A percentile compares a stretch with the other conserved stretches of the same genome.
Evolutionary conservation across 2,113 vertebrate genomes (phyloP).

Genomic region (Hemiscyllium ocellatum): DNA sequence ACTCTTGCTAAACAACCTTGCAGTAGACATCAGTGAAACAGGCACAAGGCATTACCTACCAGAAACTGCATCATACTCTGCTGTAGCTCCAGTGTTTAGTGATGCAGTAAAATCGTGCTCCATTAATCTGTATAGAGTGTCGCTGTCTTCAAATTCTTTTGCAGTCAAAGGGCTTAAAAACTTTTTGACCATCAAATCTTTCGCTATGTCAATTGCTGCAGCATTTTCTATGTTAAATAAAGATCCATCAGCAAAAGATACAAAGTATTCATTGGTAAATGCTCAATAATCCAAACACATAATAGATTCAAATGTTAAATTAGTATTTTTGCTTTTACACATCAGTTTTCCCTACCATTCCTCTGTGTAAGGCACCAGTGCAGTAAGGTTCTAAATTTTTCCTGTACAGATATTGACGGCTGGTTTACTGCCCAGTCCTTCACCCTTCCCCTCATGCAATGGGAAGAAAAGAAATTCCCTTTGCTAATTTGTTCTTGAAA

Average conservation of each 20-base stretch:
- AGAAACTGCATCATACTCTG: slow-evolving; percentile 44
- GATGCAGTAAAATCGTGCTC: slow-evolving; percentile 53
- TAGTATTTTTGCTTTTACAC: not conserved
- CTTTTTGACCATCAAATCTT: slow-evolving; percentile 53
- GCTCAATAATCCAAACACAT: not conserved
- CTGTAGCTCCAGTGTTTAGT: slow-evolving; percentile 55
- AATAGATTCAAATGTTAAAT: not conserved
- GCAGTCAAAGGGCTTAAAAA: slow-evolving; percentile 51
- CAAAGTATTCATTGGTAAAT: not conserved
- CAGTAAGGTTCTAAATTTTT: not conserved
- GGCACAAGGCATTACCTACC: slow-evolving; percentile 49
- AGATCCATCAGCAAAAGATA: not conserved
- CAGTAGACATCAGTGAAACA: not conserved
- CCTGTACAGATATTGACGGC: not conserved
- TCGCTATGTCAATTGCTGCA: slow-evolving; percentile 45
- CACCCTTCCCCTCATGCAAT: not conserved
- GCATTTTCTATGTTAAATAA: slow-evolving; percentile 43
- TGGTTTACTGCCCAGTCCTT: not conserved
- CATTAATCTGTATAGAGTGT: slow-evolving; percentile 54
- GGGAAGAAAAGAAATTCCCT: not conserved
- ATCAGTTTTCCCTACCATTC: not conserved
- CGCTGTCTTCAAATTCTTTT: slow-evolving; percentile 49
- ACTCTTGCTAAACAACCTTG: not conserved
- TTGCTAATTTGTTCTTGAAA: not conserved
- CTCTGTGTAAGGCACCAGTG: not conserved